phyloP scores from a whole-genome alignment of 2,888 invertebrate species.

The Dendrolimus houi region DNA sequence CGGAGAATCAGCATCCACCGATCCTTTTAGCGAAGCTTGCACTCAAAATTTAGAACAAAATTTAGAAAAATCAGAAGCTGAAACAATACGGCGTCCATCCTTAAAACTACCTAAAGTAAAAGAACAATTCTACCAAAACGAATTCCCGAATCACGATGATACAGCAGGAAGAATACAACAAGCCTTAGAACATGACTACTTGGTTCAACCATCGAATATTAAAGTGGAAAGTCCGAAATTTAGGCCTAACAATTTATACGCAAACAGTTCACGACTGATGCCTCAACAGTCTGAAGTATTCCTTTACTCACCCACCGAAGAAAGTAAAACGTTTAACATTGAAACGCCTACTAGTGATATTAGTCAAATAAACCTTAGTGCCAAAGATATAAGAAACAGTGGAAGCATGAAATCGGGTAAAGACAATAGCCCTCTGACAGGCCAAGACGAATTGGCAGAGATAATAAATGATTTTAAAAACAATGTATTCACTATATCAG shows the following conservation, averaged over 20 bases:
- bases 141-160: conserved; percentile 47
- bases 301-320: conserved; percentile 69
- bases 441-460: conserved; percentile 88
- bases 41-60: conserved; percentile 59
- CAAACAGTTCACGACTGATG: conserved; percentile 60
- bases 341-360: conserved; percentile 71
- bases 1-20: conserved; percentile 27
- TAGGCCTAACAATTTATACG: conserved; percentile 64
- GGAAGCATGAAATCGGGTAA: conserved; percentile 62
- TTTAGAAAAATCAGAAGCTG: conserved; percentile 23
- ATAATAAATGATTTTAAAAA: conserved; percentile 93
- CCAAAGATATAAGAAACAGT: conserved; percentile 56
- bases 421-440: conserved; percentile 55
- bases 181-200: conserved; percentile 75
- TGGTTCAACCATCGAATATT: conserved; percentile 79
- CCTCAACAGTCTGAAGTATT: conserved; percentile 63
- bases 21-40: conserved; percentile 69
- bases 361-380: conserved; percentile 62
- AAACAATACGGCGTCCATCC: conserved; percentile 64
- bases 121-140: conserved; percentile 70
- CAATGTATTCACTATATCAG: conserved; percentile 89
- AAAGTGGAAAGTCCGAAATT: conserved; percentile 73
- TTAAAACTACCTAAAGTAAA: conserved; percentile 56
- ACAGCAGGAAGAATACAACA: conserved; percentile 58
- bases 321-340: conserved; percentile 59